These are phyloP conservation scores for Merluccius polli DNA, from an alignment of 2,797 vertebrate genomes.

Conservation along the genomic window DNA sequence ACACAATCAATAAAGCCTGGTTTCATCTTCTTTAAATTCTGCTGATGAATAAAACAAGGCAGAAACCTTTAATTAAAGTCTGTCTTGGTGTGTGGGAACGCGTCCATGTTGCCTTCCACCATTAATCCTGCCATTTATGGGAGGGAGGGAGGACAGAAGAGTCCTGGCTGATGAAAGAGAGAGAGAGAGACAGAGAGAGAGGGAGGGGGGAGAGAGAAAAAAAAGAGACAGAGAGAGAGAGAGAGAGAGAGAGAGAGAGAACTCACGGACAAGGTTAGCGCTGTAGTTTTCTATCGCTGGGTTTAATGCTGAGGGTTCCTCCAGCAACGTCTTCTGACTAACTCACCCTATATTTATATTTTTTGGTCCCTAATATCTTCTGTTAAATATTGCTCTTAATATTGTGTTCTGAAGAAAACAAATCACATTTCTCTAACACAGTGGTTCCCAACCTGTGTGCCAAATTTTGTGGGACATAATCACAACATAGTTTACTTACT, in stretches of 20 bases:
- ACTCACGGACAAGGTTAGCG: slow-evolving; percentile 34
- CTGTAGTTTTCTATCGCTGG: too few species aligned
- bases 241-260: neutral
- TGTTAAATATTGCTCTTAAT: too few species aligned
- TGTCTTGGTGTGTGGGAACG: neutral
- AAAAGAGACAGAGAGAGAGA: neutral
- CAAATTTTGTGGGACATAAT: too few species aligned
- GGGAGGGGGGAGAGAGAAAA: neutral
- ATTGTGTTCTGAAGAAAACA: too few species aligned
- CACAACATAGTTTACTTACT: too few species aligned
- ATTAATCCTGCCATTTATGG: slow-evolving; percentile 26
- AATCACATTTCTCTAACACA: too few species aligned
- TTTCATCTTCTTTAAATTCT: neutral
- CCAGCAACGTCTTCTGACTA: too few species aligned
- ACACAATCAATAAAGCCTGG: neutral
- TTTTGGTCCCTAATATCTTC: too few species aligned
- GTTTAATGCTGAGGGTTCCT: too few species aligned
- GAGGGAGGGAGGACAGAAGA: neutral
- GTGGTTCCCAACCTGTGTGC: too few species aligned
- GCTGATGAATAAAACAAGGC: neutral
- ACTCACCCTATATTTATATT: too few species aligned
- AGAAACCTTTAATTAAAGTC: neutral
- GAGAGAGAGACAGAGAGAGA: slow-evolving; percentile 44
- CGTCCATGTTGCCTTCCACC: neutral
- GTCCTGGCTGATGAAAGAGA: slow-evolving; percentile 59